Evolutionary conservation across 2,888 invertebrate genomes (phyloP).

Genomic region (Alentia gelatinosa): DNA sequence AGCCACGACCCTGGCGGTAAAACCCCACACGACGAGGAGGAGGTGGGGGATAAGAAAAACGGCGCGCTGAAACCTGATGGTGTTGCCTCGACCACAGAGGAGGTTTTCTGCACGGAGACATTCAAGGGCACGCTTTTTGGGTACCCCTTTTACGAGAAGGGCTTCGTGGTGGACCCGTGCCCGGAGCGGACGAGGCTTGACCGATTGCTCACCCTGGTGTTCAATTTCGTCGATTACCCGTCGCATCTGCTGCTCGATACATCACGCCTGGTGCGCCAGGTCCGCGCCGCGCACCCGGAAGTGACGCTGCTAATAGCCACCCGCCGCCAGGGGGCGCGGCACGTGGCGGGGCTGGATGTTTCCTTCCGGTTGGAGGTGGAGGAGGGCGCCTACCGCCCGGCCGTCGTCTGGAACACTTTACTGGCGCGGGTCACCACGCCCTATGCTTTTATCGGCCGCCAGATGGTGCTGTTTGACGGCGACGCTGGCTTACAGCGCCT

Average conservation of each 20-base stretch:
- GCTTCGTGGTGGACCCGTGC: slow-evolving; percentile 64
- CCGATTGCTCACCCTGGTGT: slow-evolving; percentile 60
- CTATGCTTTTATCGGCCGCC: slow-evolving; percentile 70
- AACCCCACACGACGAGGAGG: neutral
- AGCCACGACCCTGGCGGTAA: neutral
- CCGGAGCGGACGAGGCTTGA: slow-evolving; percentile 44
- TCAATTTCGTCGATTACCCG: slow-evolving; percentile 33
- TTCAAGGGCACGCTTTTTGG: slow-evolving; percentile 65
- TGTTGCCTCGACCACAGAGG: neutral
- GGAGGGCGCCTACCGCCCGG: slow-evolving; percentile 56
- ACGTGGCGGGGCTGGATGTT: neutral
- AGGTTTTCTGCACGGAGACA: slow-evolving; percentile 64
- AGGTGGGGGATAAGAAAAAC: too few relatives aligned
- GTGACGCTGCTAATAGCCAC: neutral
- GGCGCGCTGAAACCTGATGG: neutral
- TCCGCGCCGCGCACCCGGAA: neutral
- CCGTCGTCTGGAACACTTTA: slow-evolving; percentile 68
- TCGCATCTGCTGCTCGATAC: slow-evolving; percentile 2
- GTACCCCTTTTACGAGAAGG: slow-evolving; percentile 67
- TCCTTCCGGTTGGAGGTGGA: slow-evolving; percentile 25
- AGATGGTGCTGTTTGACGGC: slow-evolving; percentile 67
- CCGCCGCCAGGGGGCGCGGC: neutral
- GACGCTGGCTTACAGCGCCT: slow-evolving; percentile 71
- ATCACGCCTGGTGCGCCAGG: neutral
- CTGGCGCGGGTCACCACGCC: slow-evolving; percentile 68